Conservation (phyloP, 2,888 invertebrate species). For the Microctonus brassicae region DNA sequence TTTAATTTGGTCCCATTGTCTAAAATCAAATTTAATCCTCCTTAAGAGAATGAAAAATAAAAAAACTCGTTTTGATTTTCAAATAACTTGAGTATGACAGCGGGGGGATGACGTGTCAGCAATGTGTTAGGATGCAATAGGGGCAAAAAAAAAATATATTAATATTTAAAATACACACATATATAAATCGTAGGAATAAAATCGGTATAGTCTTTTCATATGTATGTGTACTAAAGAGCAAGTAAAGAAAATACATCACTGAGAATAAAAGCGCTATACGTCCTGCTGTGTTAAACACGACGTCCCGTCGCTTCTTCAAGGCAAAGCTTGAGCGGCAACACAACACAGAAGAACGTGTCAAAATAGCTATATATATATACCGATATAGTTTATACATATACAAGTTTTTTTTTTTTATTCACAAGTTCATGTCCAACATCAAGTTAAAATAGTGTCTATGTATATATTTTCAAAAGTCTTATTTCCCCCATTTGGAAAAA, state of each 20-base stretch:
- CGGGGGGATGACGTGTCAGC: no score
- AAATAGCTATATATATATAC: constrained; percentile 56
- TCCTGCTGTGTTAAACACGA: constrained; percentile 60
- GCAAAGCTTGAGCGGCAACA: constrained; percentile 62
- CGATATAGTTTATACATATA: constrained; percentile 26
- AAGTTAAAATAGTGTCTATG: neutral
- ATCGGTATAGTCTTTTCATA: neutral
- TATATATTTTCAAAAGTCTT: neutral
- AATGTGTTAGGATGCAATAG: neutral
- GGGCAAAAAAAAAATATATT: neutral
- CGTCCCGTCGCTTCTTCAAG: constrained; percentile 62
- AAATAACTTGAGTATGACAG: neutral
- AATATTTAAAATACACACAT: neutral
- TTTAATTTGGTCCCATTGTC: neutral
- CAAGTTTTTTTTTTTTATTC: constrained; percentile 39
- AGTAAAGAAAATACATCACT: neutral
- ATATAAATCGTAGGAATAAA: neutral
- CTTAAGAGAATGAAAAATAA: neutral
- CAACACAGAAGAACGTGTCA: constrained; percentile 66
- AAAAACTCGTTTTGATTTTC: neutral
- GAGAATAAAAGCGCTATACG: neutral
- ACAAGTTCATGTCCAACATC: constrained; percentile 41
- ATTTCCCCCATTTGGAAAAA: constrained; percentile 16
- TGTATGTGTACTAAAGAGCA: neutral
- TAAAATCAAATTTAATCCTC: neutral